phyloP scores from a whole-genome alignment of 2,113 vertebrate genomes.

The Catharus bicknelli region DNA sequence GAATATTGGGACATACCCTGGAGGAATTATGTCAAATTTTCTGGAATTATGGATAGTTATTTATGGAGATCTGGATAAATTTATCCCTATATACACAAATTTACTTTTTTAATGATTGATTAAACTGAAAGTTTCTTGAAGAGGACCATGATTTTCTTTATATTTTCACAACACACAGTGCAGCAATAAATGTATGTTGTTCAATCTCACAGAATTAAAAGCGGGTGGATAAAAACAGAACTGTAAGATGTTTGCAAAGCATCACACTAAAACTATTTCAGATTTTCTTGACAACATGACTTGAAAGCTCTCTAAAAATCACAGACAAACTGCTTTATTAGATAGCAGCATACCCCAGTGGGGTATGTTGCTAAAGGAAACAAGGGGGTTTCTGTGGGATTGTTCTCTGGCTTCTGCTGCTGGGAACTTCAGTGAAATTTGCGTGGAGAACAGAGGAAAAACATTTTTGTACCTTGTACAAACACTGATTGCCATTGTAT shows the following conservation, averaged over 20 bases:
- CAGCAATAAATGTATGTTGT: not conserved
- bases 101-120: not conserved
- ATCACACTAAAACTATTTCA: not conserved
- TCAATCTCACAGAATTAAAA: not conserved
- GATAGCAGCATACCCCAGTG: not conserved
- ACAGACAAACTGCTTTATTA: not conserved
- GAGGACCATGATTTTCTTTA: not conserved
- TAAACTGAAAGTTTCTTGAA: not conserved
- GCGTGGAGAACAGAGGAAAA: not conserved
- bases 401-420: not conserved
- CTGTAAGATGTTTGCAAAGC: not conserved
- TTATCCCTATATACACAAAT: not conserved
- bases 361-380: not conserved
- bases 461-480: not conserved
- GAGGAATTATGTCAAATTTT: not conserved
- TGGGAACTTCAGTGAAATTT: not conserved
- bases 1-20: not conserved
- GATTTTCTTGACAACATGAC: not conserved
- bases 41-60: not conserved
- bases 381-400: not conserved
- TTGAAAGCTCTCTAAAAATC: constrained; percentile 6
- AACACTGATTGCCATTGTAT: not conserved
- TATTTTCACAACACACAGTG: not conserved
- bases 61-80: not conserved
- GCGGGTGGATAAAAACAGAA: not conserved